A percentile compares a stretch with the other conserved stretches of the same genome.
phyloP scores from a whole-genome alignment of 2,888 invertebrate species.

The Ichneumoninae sp. region DNA sequence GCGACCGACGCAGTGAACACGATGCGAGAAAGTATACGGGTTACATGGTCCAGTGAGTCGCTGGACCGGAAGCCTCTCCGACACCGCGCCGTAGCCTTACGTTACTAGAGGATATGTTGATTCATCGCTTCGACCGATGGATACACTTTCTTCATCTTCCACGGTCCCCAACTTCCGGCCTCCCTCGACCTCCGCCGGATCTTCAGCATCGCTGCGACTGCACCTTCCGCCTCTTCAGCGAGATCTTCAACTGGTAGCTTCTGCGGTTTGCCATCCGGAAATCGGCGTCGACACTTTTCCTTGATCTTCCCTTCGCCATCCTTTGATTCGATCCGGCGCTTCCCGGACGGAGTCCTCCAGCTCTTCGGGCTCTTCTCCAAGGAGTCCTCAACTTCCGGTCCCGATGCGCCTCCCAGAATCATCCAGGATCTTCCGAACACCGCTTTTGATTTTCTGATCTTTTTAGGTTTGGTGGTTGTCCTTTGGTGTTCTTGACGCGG shows the following conservation, averaged over 20 bases:
- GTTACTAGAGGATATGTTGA: constrained; percentile 79
- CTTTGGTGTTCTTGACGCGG: background rate
- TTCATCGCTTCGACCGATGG: constrained; percentile 71
- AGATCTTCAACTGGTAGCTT: background rate
- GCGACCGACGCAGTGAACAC: constrained; percentile 12
- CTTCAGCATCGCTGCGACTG: constrained; percentile 28
- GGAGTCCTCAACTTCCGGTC: background rate
- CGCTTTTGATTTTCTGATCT: background rate
- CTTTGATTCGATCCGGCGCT: background rate
- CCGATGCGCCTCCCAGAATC: background rate
- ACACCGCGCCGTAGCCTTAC: constrained; percentile 53
- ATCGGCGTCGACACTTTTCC: constrained; percentile 5
- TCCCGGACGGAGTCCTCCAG: background rate
- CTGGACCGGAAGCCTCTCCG: constrained; percentile 2
- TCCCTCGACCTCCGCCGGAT: constrained; percentile 2
- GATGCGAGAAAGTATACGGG: constrained; percentile 31
- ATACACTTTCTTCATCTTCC: constrained; percentile 52
- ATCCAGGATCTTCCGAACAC: background rate
- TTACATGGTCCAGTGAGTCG: constrained; percentile 9
- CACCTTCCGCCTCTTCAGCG: background rate
- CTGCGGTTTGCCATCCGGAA: background rate
- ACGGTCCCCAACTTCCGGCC: constrained; percentile 33
- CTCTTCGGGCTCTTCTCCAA: background rate
- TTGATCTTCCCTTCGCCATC: background rate
- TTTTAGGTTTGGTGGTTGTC: background rate